Percentiles rank a stretch among this genome's conserved stretches.
phyloP scores from a whole-genome alignment of 1,140 invertebrate species.

The Trigoniulus corallinus region DNA sequence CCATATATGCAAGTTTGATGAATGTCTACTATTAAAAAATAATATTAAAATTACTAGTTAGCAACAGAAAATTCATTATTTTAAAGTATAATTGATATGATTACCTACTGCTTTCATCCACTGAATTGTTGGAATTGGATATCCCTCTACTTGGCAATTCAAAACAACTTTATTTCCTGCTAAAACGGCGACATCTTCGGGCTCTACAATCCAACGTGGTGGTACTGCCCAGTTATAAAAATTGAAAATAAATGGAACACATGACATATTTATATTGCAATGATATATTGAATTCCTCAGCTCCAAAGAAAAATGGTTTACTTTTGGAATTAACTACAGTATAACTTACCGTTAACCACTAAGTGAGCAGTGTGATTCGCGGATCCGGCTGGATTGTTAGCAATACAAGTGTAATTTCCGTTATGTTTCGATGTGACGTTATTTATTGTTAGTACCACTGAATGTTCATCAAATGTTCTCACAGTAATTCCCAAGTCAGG shows the following conservation, averaged over 20 bases:
- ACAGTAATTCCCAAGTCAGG: constrained; percentile 8
- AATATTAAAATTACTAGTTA: no score
- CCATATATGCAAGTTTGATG: no score
- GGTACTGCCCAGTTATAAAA: no score
- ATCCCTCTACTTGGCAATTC: constrained; percentile 16
- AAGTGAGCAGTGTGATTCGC: constrained; percentile 19
- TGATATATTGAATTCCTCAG: no score
- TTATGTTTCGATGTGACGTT: constrained; percentile 33
- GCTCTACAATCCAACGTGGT: constrained; percentile 89
- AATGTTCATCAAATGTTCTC: constrained; percentile 17
- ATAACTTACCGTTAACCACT: constrained; percentile 16
- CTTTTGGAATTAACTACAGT: background rate
- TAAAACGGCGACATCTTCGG: constrained; percentile 20
- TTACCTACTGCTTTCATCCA: constrained; percentile 19
- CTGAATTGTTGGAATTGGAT: constrained; percentile 14
- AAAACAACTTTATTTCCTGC: constrained; percentile 8
- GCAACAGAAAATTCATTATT: no score
- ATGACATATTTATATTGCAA: no score
- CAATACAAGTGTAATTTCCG: constrained; percentile 59
- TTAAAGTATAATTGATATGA: background rate
- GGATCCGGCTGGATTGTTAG: constrained; percentile 39
- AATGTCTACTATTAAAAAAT: no score
- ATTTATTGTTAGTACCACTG: constrained; percentile 26
- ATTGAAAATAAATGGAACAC: no score
- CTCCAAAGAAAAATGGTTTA: no score